Base-by-base conservation (phyloP, 2,888 invertebrate species). In the Opisthograptis luteolata region DNA sequence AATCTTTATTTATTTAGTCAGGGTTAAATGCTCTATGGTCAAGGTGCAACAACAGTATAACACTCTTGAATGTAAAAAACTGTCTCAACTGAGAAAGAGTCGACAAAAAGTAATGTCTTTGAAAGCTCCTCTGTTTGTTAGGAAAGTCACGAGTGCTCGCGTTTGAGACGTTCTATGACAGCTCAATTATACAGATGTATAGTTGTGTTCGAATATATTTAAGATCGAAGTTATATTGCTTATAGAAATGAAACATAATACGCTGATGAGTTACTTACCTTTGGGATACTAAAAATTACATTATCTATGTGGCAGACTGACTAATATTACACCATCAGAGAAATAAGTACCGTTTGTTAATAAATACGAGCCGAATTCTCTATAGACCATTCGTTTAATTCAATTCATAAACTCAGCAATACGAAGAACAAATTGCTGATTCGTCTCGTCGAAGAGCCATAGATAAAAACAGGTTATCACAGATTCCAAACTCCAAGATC, bases 171-270 rank as follows among this genome's bases (percentile, higher is more conserved):
- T 13, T 39, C 24, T 27, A 13, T 39, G 50, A 58, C 54, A 49
- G 25, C 41, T 51, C 56, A 54, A 59, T 59, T 37, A 59, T 22
- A 24, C 37, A 25, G 20, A 17, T 36, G 45, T n/a, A n/a, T n/a
- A n/a, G n/a, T 54, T 58, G 51, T 54, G 20, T 22, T 32, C 24
- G 19, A 28, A 9, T 24, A 3, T 30, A 34, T 31, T 50, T 40
- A 19, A 12, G 45, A 22, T 22, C 37, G 32, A 35, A 31, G 15
- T 46, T 48, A n/a, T n/a, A n/a, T n/a, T n/a, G n/a, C n/a, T n/a
- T n/a, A n/a, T n/a, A n/a, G n/a, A n/a, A n/a, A n/a, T n/a, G n/a
- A n/a, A n/a, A n/a, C n/a, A n/a, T n/a, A n/a, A n/a, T n/a, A n/a
- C n/a, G n/a, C n/a, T n/a, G n/a, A n/a, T n/a, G n/a, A n/a, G n/a